Evolutionary conservation across 1,140 invertebrate genomes (phyloP), one percentile per base, ranked within the genome.

Genomic region (Rhagoletis pomonella): DNA sequence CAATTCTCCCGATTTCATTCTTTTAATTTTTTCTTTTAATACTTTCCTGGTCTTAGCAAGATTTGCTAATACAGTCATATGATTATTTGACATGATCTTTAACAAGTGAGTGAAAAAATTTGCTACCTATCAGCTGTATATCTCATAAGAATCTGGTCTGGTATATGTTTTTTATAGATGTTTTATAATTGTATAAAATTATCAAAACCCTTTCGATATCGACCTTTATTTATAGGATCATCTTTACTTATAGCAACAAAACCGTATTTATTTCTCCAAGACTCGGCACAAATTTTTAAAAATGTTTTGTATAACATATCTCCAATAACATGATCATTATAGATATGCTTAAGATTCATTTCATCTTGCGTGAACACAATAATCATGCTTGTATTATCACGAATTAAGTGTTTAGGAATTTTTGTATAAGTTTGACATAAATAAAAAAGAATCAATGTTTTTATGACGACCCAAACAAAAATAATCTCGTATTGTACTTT

Each of bases 381-480:
- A 29, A 29, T 29, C 47, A 93, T 62, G 60, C 9, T 91, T 90
- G 29, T 29, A 29, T 29, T 93, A 92, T 88, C 92, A 44, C 91
- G 87, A 58, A 93, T 89, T 9, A 93, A 86, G 89, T 93, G 92
- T 90, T 94, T 93, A 14, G 91, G 91, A 62, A 93, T 92, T 59
- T 88, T 88, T 19, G 90, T 88, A 88, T 93, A 93, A 17, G 91
- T 90, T 90, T 93, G 92, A 88, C 85, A 90, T 19, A 94, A 87
- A 90, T 92, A 94, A 88, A 93, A 29, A 93, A 88, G 88, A 89
- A 89, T 93, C 92, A 58, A 92, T 89, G 60, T 90, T 64, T 44
- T 90, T 90, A 91, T 93, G 92, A 77, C 92, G 85, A 2, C 90
- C 91, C 90, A 93, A 93, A 87, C 89, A 89, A 90, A 93, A 93